These are phyloP conservation scores for Manis crassicaudata DNA, from an alignment of 2,797 vertebrate species.

Conservation along the genomic window DNA sequence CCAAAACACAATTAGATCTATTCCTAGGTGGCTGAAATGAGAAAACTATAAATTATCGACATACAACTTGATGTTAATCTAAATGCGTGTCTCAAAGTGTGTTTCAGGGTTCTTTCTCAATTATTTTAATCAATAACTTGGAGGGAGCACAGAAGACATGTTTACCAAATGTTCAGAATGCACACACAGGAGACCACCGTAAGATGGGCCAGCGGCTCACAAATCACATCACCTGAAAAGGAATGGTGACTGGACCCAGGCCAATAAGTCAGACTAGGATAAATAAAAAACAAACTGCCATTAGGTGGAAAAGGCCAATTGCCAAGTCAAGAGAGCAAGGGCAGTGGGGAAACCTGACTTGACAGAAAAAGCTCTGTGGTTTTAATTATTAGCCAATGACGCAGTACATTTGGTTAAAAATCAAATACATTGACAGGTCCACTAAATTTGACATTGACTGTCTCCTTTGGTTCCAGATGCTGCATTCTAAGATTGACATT, in stretches of 20 bases:
- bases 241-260: not conserved
- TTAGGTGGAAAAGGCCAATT: not conserved
- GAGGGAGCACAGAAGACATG: not conserved
- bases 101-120: not conserved
- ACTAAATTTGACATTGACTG: too few species aligned
- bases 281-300: not conserved
- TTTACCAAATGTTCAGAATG: not conserved
- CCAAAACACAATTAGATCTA: not conserved
- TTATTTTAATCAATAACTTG: not conserved
- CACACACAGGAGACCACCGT: not conserved
- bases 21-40: not conserved
- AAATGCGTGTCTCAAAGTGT: not conserved
- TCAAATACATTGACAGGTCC: not conserved
- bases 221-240: not conserved
- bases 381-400: not conserved
- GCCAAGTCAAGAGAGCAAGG: not conserved
- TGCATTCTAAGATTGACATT: not conserved
- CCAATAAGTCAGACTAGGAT: not conserved
- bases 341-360: not conserved
- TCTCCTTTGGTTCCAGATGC: not conserved
- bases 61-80: not conserved
- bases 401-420: not conserved
- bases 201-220: not conserved
- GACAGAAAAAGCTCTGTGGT: not conserved
- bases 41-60: not conserved